Evolutionary conservation across 1,140 invertebrate genomes (phyloP).

Genomic region (Pachypeltis micranthus): DNA sequence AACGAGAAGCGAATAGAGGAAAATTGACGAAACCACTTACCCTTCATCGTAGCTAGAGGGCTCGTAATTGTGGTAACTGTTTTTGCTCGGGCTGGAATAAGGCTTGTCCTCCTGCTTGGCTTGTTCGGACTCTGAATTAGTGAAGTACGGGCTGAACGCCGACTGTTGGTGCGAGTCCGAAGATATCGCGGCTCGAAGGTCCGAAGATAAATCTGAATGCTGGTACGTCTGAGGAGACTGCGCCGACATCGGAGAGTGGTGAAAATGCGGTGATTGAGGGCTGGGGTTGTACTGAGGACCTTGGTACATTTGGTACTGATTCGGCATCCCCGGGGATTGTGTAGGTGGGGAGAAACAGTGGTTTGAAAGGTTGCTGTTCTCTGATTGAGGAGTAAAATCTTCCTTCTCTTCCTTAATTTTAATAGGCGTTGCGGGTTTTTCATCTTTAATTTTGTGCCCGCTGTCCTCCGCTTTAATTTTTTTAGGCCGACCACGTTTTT

Average conservation of each 20-base stretch:
- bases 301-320: conserved; percentile 34
- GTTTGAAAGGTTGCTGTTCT: conserved; percentile 27
- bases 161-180: conserved; percentile 51
- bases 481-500: conserved; percentile 73
- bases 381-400: conserved; percentile 25
- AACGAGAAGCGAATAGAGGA: too few species aligned
- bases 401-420: conserved; percentile 61
- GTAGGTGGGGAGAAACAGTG: conserved; percentile 44
- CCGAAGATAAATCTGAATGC: conserved; percentile 59
- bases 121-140: conserved; percentile 54
- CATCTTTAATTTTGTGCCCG: not conserved
- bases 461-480: conserved; percentile 50
- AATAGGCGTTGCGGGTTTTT: conserved; percentile 56
- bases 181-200: conserved; percentile 62
- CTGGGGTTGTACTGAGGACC: conserved; percentile 28
- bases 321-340: conserved; percentile 37
- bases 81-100: conserved; percentile 37
- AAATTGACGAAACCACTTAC: not conserved
- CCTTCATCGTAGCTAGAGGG: conserved; percentile 18
- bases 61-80: conserved; percentile 29
- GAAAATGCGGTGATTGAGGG: conserved; percentile 28
- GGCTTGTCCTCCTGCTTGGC: conserved; percentile 41
- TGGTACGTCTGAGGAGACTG: conserved; percentile 47
- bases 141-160: conserved; percentile 54
- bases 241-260: conserved; percentile 27